phyloP scores from a whole-genome alignment of 1,140 invertebrate genomes.

The Dufourea novaeangliae region DNA sequence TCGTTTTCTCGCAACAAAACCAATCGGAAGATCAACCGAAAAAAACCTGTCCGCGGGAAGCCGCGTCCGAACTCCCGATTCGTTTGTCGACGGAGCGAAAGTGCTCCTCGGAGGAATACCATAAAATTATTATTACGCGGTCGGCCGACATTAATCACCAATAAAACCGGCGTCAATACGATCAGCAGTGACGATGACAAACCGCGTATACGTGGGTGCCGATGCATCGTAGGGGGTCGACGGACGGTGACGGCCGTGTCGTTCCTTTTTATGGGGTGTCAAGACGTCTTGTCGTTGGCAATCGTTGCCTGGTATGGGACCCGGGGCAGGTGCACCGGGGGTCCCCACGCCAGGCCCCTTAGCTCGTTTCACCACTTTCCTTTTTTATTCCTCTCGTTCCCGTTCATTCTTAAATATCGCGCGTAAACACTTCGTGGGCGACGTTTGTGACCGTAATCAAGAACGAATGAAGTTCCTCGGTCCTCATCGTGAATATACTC shows the following conservation, averaged over 20 bases:
- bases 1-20: no score
- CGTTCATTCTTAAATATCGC: constrained; percentile 50
- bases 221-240: constrained; percentile 56
- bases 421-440: neutral
- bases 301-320: constrained; percentile 48
- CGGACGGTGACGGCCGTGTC: constrained; percentile 54
- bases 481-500: neutral
- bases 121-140: constrained; percentile 38
- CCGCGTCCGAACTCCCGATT: no score
- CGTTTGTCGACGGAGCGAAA: neutral
- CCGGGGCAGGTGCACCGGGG: constrained; percentile 55
- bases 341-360: constrained; percentile 20
- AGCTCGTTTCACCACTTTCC: constrained; percentile 37
- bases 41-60: neutral
- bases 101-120: neutral
- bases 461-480: neutral
- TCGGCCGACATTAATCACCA: constrained; percentile 40
- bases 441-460: constrained; percentile 13
- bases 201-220: constrained; percentile 54
- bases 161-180: constrained; percentile 49
- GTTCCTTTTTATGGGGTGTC: constrained; percentile 59
- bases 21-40: no score
- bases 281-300: constrained; percentile 60
- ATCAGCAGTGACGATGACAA: constrained; percentile 43
- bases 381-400: constrained; percentile 24